phyloP scores from a whole-genome alignment of 2,113 vertebrate species.

The Tinamus guttatus region DNA sequence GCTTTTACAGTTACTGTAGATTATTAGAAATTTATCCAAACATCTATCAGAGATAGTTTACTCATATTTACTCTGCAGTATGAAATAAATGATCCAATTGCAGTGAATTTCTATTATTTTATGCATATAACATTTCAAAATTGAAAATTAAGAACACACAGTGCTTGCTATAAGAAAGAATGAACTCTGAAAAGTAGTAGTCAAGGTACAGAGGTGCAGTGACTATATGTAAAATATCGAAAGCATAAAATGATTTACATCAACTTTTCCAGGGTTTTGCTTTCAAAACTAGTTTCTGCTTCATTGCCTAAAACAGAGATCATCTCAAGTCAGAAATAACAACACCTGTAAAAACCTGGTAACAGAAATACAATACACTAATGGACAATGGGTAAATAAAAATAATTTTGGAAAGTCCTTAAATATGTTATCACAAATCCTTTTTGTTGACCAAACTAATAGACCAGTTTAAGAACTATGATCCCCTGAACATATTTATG shows the following conservation, averaged over 20 bases:
- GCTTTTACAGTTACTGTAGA: background rate
- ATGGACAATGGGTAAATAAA: background rate
- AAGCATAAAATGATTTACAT: background rate
- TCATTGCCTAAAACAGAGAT: background rate
- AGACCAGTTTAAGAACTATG: background rate
- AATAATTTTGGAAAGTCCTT: background rate
- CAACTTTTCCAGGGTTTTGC: background rate
- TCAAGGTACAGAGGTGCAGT: fast-evolving
- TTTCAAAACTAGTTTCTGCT: background rate
- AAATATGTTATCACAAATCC: background rate
- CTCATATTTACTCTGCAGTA: background rate
- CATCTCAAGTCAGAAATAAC: background rate
- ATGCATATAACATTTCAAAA: background rate
- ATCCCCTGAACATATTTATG: background rate
- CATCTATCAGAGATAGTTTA: background rate
- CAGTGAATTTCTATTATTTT: background rate
- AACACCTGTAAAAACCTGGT: background rate
- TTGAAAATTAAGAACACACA: background rate
- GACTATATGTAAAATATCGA: background rate
- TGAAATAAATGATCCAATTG: background rate
- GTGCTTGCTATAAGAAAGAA: background rate
- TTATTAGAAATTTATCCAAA: background rate
- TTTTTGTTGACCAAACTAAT: background rate
- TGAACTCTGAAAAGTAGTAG: background rate
- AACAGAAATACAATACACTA: background rate